These are phyloP conservation scores for Willowsia nigromaculata DNA, from an alignment of 2,888 invertebrate genomes.

Conservation along the genomic window DNA sequence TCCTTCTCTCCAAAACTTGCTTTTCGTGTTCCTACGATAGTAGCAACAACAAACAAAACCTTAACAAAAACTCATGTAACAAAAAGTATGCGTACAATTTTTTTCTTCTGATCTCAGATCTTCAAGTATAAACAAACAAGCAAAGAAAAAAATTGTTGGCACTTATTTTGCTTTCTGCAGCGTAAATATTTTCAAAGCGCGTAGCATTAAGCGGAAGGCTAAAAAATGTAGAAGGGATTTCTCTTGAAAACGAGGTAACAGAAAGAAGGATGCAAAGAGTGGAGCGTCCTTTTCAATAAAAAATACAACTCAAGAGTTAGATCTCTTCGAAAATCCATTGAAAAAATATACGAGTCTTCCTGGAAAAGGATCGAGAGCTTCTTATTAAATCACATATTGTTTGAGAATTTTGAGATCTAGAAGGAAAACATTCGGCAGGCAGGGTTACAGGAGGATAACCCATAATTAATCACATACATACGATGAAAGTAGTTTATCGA, in stretches of 20 bases:
- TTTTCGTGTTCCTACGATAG: background rate
- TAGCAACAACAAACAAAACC: background rate
- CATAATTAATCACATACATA: too few species aligned
- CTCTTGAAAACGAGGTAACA: background rate
- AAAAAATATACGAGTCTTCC: background rate
- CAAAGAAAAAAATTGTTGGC: background rate
- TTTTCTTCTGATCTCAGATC: background rate
- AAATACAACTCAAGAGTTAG: background rate
- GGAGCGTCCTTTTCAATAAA: background rate
- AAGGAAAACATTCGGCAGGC: too few species aligned
- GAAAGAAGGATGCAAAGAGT: background rate
- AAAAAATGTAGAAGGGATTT: background rate
- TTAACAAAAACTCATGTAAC: background rate
- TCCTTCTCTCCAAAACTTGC: background rate
- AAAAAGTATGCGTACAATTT: background rate
- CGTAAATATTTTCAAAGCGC: background rate
- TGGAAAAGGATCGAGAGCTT: too few species aligned
- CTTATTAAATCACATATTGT: too few species aligned
- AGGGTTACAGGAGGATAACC: too few species aligned
- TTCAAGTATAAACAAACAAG: background rate
- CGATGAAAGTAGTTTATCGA: too few species aligned
- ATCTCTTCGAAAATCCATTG: background rate
- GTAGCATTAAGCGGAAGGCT: background rate
- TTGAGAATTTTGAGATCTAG: too few species aligned
- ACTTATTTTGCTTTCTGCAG: constrained; percentile 5